phyloP scores from a whole-genome alignment of 2,888 invertebrate species.

The Lypha dubia region DNA sequence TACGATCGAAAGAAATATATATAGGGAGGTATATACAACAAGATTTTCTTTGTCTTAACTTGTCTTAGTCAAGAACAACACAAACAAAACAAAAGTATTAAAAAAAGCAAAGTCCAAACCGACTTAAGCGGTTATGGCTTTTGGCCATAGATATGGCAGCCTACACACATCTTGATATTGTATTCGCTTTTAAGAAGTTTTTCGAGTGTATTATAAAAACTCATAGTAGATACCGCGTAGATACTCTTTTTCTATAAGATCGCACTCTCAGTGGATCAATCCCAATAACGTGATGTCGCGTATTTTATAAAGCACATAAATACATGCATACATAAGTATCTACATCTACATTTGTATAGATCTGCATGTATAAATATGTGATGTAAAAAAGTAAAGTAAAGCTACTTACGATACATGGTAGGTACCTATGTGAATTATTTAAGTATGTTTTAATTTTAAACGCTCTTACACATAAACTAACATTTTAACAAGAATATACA shows the following conservation, averaged over 20 bases:
- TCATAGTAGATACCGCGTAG: background rate
- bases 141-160: too few relatives aligned
- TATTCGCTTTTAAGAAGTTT: background rate
- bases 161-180: too few relatives aligned
- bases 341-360: background rate
- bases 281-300: slow-evolving; percentile 49
- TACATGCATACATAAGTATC: background rate
- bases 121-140: too few relatives aligned
- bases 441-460: background rate
- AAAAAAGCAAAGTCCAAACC: too few relatives aligned
- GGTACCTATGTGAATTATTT: background rate
- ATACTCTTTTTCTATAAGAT: slow-evolving; percentile 39
- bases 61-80: too few relatives aligned
- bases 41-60: too few relatives aligned
- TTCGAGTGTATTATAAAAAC: slow-evolving; percentile 35
- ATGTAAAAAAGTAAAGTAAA: slow-evolving; percentile 16
- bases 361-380: slow-evolving; percentile 7
- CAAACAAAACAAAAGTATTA: too few relatives aligned
- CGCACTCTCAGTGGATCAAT: slow-evolving; percentile 31
- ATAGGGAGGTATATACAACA: too few relatives aligned
- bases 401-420: slow-evolving; percentile 26
- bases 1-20: too few relatives aligned
- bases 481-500: too few relatives aligned
- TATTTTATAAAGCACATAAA: slow-evolving; percentile 30
- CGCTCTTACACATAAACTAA: background rate